Base-by-base conservation (phyloP, 2,888 invertebrate species). In the Saturnia pavonia region DNA sequence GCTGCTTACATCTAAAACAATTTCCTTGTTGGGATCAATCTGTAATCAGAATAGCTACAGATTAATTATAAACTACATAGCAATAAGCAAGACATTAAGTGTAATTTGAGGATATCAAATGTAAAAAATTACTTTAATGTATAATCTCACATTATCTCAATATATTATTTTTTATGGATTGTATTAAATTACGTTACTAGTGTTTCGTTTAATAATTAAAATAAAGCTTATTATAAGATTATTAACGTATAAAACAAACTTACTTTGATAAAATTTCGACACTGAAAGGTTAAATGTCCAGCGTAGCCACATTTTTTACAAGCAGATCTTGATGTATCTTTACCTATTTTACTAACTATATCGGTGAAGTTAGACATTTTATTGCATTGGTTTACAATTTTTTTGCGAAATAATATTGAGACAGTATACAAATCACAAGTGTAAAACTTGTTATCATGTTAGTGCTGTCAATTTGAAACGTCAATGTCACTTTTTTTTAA, bases 221-320 rank as follows among this genome's bases (percentile, higher is more conserved):
- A 14, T 12, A 45, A 48, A 7, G n/a, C 19, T 19, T 19, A 48
- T 6, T 45, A 48, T 19, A 4, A 19, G 0, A 19, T 4, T 19
- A 48, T n/a, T 19, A 48, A 48, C 14, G 27, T 27, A 16, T 27
- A 60, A 11, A 60, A 22, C 11, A 54, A 22, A 86, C 88, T 89
- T 91, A 95, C 95, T 95, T 98, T 98, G 72, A 99, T 96, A 88
- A 99, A 99, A 90, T 99, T 99, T 80, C 99, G 94, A 85, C 99
- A 99, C 87, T 99, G 99, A 88, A 97, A 99, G 19, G 99, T 99
- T 80, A 99, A 94, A 89, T 99, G 99, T 1, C 99, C 99, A 74
- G 98, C 97, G 91, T 99, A 99, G 77, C 99, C 99, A 94, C 99
- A 99, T 91, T 98, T 98, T 87, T 97, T 98, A 87, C 99, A 99